These are phyloP conservation scores for Oreochromis grahami DNA, from an alignment of 2,797 vertebrate genomes.

Conservation along the genomic window DNA sequence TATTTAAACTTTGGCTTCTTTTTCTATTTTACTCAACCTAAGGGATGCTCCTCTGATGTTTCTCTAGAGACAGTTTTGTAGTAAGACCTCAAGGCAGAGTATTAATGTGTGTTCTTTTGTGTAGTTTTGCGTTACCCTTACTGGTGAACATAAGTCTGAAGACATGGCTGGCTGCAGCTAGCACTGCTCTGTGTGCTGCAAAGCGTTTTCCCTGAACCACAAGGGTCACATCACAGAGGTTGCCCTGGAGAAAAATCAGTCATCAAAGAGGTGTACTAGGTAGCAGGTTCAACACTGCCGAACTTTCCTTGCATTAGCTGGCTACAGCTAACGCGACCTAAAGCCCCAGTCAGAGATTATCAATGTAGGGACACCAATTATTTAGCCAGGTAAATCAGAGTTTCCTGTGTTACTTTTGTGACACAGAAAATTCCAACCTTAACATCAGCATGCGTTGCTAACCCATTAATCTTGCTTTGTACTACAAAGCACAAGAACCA, in stretches of 20 bases:
- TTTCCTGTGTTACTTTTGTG: not conserved
- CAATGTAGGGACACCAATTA: not conserved
- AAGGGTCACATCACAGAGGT: constrained; percentile 90
- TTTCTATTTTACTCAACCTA: not conserved
- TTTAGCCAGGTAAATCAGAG: not conserved
- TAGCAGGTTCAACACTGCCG: not conserved
- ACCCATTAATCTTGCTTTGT: not conserved
- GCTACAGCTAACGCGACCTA: too few species aligned
- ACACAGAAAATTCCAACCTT: not conserved
- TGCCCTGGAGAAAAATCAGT: constrained; percentile 71
- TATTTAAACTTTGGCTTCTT: not conserved
- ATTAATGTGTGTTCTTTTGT: not conserved
- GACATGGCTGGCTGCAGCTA: constrained; percentile 93
- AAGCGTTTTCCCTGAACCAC: constrained; percentile 92
- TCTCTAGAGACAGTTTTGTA: not conserved
- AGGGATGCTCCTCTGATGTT: not conserved
- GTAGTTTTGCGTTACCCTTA: constrained; percentile 68
- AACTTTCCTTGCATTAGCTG: not conserved
- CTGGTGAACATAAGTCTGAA: constrained; percentile 98
- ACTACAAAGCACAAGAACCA: not conserved
- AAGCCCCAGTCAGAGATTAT: not conserved
- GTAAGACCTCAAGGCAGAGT: not conserved
- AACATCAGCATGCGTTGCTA: not conserved
- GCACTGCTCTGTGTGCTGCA: constrained; percentile 89
- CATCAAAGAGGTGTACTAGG: not conserved